Evolutionary conservation across 2,113 vertebrate genomes (phyloP), one percentile per base, ranked within the genome.

Genomic region (Ammodytes marinus): DNA sequence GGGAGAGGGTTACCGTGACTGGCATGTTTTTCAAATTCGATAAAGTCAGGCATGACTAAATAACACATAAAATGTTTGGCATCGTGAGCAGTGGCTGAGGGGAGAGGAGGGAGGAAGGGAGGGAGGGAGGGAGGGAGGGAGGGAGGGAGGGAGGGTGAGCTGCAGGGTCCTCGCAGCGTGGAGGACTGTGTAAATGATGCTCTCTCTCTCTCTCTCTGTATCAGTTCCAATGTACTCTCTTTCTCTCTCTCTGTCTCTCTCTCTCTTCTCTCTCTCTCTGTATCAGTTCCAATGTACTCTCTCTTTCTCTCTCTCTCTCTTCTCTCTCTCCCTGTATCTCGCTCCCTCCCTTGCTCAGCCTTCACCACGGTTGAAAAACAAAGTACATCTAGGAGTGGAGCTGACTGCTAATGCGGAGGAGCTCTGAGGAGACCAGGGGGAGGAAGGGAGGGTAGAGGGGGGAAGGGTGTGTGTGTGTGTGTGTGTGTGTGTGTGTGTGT

Each of bases 31-130:
- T 92, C 81, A 91, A 93, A 93, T 93, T 94, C 80, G 86, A 92
- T 94, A 94, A 93, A 94, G 91, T 92, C 92, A 91, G 92, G 91
- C 93, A 93, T 93, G 91, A 94, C 92, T 94, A 94, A 95, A 94
- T 94, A 93, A 94, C 89, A 91, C 82, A 90, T 91, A 91, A 91
- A 89, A 92, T 92, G 90, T 91, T 95, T 91, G 90, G 84, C 87
- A 88, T 88, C 66, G 81, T 88, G 88, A 92, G 81, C 87, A 79
- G 82, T 49, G 67, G 86, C 78, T 79, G 82, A 72, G 63, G 79
- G 77, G 59, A 4, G 82, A 53, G 54, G 63, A 60, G 46, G 50
- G 42, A n/a, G 54, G 58, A 39, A 43, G 27, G 65, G 61, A n/a
- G 61, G 66, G 39, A 49, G 52, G 76, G 69, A 63, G 79, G 77